Percentiles rank a stretch among this genome's conserved stretches.
phyloP scores from a whole-genome alignment of 2,113 vertebrate genomes.

The Gopherus evgoodei region DNA sequence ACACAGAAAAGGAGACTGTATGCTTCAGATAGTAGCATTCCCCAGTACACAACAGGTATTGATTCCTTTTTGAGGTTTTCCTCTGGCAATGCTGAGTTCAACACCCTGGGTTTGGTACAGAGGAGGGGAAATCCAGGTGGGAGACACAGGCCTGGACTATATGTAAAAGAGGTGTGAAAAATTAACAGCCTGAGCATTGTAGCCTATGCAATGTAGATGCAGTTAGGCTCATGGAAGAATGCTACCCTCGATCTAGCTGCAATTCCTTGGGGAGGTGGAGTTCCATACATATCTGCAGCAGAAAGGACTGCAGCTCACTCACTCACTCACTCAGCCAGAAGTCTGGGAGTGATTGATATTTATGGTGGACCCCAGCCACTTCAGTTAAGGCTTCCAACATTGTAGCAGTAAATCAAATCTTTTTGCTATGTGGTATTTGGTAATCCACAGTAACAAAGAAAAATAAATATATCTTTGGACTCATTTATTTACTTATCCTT shows the following conservation, averaged over 20 bases:
- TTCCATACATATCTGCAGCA: no score
- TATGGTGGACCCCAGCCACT: background rate
- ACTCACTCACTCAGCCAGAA: background rate
- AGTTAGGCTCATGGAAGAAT: background rate
- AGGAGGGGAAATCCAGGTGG: background rate
- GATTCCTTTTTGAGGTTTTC: background rate
- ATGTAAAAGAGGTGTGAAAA: no score
- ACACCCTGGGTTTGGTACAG: background rate
- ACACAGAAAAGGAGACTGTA: background rate
- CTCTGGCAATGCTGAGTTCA: background rate
- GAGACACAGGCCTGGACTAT: background rate
- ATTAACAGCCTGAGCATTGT: background rate
- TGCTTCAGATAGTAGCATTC: constrained; percentile 40
- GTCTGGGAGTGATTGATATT: background rate
- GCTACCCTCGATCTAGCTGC: background rate
- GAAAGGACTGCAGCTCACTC: background rate
- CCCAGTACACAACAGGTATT: background rate
- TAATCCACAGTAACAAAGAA: background rate
- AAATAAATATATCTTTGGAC: background rate
- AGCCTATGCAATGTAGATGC: background rate
- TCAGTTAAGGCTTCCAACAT: background rate
- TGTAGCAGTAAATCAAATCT: background rate
- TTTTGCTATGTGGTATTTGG: background rate
- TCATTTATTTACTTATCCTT: background rate
- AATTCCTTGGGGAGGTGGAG: background rate